Conservation (phyloP, 2,797 vertebrate species). For the Pseudochromis fuscus region DNA sequence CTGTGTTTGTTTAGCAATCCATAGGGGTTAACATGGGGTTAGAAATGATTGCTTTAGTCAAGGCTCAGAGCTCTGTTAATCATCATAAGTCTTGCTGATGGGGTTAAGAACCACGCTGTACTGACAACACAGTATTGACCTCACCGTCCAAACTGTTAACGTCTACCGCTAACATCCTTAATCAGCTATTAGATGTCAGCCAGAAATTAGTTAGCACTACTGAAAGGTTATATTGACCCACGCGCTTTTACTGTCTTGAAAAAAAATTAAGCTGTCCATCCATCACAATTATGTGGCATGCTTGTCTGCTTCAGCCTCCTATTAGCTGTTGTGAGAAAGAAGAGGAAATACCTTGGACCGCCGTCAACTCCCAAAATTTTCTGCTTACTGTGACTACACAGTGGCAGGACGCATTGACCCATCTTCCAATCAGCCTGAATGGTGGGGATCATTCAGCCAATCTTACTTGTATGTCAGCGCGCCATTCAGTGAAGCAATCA, state of each 20-base stretch:
- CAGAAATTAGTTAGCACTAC: constrained; percentile 60
- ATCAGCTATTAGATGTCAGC: constrained; percentile 60
- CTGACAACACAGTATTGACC: constrained; percentile 64
- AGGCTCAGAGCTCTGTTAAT: constrained; percentile 56
- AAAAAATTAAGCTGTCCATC: constrained; percentile 35
- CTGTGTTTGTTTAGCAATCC: constrained; percentile 48
- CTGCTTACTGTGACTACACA: constrained; percentile 47
- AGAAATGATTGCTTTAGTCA: constrained; percentile 62
- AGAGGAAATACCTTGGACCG: constrained; percentile 32
- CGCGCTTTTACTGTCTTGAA: constrained; percentile 39
- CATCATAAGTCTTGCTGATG: constrained; percentile 65
- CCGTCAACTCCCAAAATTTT: constrained; percentile 61
- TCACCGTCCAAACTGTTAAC: constrained; percentile 35
- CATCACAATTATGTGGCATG: constrained; percentile 64
- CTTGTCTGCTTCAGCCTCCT: constrained; percentile 55
- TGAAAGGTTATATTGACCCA: constrained; percentile 63
- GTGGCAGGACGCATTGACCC: constrained; percentile 38
- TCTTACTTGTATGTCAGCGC: constrained; percentile 29
- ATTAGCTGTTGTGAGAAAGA: constrained; percentile 54
- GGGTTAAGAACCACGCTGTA: constrained; percentile 50
- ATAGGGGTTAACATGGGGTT: constrained; percentile 7
- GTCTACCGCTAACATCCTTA: constrained; percentile 54
- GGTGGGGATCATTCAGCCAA: constrained; percentile 25
- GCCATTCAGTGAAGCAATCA: constrained; percentile 42
- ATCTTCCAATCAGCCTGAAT: constrained; percentile 11